These are phyloP conservation scores for Ophion ellenae DNA, from an alignment of 2,888 invertebrate species.

Conservation along the genomic window DNA sequence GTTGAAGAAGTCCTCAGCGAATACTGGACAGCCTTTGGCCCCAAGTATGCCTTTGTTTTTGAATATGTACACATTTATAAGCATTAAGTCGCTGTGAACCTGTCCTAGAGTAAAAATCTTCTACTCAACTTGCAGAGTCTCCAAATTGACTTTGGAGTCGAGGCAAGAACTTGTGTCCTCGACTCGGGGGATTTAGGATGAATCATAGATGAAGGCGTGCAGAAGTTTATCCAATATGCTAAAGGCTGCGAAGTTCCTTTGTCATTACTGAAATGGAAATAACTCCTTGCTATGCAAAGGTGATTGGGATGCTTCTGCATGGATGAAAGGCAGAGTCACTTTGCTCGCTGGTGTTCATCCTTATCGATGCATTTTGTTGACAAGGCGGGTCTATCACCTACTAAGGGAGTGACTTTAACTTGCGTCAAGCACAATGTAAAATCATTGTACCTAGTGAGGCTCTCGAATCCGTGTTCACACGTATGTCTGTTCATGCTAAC, in stretches of 20 bases:
- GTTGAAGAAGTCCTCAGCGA: slow-evolving; percentile 28
- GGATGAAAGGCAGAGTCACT: no score
- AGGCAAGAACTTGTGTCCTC: slow-evolving; percentile 7
- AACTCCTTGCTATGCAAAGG: slow-evolving; percentile 5
- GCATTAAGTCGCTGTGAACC: background rate
- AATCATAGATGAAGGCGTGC: background rate
- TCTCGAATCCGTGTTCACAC: background rate
- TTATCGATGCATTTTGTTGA: no score
- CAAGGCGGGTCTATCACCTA: background rate
- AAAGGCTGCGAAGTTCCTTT: slow-evolving; percentile 22
- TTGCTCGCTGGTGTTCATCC: no score
- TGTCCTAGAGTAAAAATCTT: slow-evolving; percentile 27
- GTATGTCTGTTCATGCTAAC: background rate
- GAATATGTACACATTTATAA: background rate
- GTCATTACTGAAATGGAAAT: slow-evolving; percentile 10
- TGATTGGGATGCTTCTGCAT: background rate
- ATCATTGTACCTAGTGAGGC: background rate
- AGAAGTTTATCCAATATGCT: slow-evolving; percentile 15
- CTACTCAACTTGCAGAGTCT: background rate
- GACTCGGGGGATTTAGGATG: slow-evolving; percentile 1
- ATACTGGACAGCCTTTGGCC: slow-evolving; percentile 23
- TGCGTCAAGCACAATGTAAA: background rate
- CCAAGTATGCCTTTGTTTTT: slow-evolving; percentile 1
- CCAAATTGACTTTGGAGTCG: slow-evolving; percentile 2
- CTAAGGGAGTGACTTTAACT: slow-evolving; percentile 4